A percentile compares a stretch with the other conserved stretches of the same genome.
phyloP scores from a whole-genome alignment of 1,140 invertebrate genomes.

The Cyphomyrmex costatus region DNA sequence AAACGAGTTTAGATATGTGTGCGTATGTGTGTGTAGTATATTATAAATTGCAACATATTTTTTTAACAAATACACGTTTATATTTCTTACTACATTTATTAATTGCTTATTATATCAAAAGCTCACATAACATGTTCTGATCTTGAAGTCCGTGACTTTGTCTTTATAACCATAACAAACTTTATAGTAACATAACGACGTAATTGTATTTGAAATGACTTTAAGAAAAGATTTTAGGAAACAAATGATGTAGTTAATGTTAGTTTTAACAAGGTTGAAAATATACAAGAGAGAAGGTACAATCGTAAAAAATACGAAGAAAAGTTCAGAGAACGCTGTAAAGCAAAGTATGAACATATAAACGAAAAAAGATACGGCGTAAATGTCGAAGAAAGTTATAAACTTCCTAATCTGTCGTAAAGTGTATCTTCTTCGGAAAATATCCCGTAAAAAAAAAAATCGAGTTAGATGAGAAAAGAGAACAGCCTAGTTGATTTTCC shows the following conservation, averaged over 20 bases:
- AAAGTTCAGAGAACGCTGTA: conserved; percentile 59
- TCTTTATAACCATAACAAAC: neutral
- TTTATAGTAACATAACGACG: neutral
- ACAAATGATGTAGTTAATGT: neutral
- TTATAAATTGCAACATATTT: neutral
- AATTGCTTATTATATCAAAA: neutral
- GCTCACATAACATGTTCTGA: neutral
- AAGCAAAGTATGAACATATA: conserved; percentile 39
- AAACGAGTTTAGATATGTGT: too few relatives aligned
- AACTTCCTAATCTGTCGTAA: conserved; percentile 84
- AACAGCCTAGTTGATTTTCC: neutral
- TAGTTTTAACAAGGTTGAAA: conserved; percentile 4
- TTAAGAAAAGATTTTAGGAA: neutral
- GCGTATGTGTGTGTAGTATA: too few relatives aligned
- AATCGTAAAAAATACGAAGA: conserved; percentile 75
- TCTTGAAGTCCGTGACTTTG: neutral
- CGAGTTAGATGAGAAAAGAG: conserved; percentile 65
- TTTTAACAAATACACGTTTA: neutral
- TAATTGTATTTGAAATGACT: neutral
- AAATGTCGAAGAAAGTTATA: conserved; percentile 77
- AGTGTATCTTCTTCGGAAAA: conserved; percentile 75
- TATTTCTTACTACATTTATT: neutral
- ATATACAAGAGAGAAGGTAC: conserved; percentile 8
- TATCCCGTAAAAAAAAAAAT: conserved; percentile 64
- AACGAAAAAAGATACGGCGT: conserved; percentile 52